Evolutionary conservation across 2,113 vertebrate genomes (phyloP).

Genomic region (Trochalopteron elliotii): DNA sequence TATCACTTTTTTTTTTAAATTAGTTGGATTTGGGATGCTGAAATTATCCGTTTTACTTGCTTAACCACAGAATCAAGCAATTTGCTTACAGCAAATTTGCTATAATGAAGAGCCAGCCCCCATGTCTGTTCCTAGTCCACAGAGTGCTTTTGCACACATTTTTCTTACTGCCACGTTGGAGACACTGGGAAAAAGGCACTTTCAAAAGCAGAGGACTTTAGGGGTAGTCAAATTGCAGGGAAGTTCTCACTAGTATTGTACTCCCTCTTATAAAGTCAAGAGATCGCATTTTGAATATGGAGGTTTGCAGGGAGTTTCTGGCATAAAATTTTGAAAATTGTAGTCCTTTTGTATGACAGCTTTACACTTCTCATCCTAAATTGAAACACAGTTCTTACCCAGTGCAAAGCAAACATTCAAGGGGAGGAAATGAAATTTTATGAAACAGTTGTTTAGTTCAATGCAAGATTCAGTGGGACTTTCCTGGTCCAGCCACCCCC

Average conservation of each 20-base stretch:
- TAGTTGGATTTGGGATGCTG: neutral
- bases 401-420: neutral
- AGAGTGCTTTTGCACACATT: neutral
- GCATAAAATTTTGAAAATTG: neutral
- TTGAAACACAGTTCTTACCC: neutral
- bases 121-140: neutral
- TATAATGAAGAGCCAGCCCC: neutral
- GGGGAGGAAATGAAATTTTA: neutral
- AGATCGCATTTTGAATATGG: neutral
- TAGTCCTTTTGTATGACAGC: neutral
- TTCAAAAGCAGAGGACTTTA: neutral
- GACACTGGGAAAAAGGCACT: neutral
- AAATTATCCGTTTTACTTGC: neutral
- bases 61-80: neutral
- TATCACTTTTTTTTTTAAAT: neutral
- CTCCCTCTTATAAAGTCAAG: neutral
- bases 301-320: neutral
- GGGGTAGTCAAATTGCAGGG: neutral
- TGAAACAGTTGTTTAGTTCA: neutral
- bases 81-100: neutral
- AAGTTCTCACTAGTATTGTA: neutral
- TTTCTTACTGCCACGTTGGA: neutral
- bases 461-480: constrained; percentile 29
- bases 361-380: neutral
- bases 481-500: constrained; percentile 22